Evolutionary conservation across 2,797 vertebrate genomes (phyloP), one percentile per base, ranked within the genome.

Genomic region (Xerus rutilus): DNA sequence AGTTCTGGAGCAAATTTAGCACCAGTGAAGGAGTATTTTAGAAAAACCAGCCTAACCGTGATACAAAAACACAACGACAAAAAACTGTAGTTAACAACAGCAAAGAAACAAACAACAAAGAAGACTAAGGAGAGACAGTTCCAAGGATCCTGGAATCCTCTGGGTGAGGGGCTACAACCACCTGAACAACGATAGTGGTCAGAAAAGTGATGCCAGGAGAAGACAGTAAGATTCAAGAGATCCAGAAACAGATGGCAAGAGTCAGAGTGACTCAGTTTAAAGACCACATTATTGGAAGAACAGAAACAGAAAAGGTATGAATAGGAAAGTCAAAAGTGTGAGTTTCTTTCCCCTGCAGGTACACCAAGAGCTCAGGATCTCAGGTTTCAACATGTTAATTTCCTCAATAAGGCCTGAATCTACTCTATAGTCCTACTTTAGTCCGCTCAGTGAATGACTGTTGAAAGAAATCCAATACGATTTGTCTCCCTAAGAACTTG

Each of bases 401-500:
- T 91, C 52, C 70, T 64, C 64, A 54, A 28, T 43, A 81, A 62
- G 67, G 4, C 65, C 45, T 28, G 15, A 73, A 39, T 86, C 73
- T 77, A 35, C 79, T 74, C 18, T 25, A 14, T 1, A 52, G 23
- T 70, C 28, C 49, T 43, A 35, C 62, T 78, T 62, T 2, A 43
- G 85, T 1, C 45, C 23, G 69, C 20, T 69, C 67, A 62, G 76
- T 35, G 65, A 92, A 72, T n/a, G 62, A 39, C 45, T 21, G 23
- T 13, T 28, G 52, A 95, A 87, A 92, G 86, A 78, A 89, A 79
- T 82, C 76, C 81, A 67, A 0, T 7, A 72, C 76, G 43, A 39
- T 62, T 57, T 52, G 81, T 74, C 25, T 93, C 35, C 57, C 89
- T 86, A 54, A 87, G 84, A 67, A 89, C 85, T 93, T 59, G 74